Evolutionary conservation across 2,888 invertebrate genomes (phyloP).

Genomic region (Drosophila colorata): DNA sequence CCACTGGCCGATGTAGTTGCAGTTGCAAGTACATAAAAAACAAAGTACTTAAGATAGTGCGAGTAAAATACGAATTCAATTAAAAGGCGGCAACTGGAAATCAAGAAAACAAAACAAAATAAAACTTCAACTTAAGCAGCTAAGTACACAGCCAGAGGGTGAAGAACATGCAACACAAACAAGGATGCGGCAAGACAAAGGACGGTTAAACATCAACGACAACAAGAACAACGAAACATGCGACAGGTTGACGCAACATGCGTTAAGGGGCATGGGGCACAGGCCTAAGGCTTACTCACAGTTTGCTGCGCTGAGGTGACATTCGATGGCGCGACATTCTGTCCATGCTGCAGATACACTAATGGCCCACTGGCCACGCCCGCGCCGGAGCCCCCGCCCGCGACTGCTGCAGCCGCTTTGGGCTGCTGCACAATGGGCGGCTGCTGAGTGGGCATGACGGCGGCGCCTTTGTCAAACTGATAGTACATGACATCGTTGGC

Average conservation of each 20-base stretch:
- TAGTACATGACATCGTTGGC: constrained; percentile 84
- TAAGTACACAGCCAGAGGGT: constrained; percentile 34
- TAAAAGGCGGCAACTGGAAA: constrained; percentile 54
- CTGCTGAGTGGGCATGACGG: constrained; percentile 40
- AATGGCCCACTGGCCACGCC: constrained; percentile 69
- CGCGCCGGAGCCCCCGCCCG: constrained; percentile 12
- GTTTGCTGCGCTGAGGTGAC: constrained; percentile 80
- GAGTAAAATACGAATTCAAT: constrained; percentile 73
- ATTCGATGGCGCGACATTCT: constrained; percentile 70
- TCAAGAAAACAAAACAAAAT: constrained; percentile 15
- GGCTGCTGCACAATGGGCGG: constrained; percentile 80
- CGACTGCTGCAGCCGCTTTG: constrained; percentile 38
- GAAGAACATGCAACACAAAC: constrained; percentile 40
- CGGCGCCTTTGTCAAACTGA: constrained; percentile 83
- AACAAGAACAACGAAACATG: constrained; percentile 52
- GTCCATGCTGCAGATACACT: constrained; percentile 82
- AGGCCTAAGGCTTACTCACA: constrained; percentile 79
- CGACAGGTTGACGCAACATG: constrained; percentile 65
- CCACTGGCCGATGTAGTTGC: constrained; percentile 10
- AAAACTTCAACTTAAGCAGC: constrained; percentile 25
- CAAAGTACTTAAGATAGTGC: constrained; percentile 63
- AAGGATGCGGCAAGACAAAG: constrained; percentile 47
- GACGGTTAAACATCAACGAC: constrained; percentile 13
- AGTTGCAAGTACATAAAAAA: constrained; percentile 20
- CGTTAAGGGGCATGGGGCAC: constrained; percentile 26